phyloP scores from a whole-genome alignment of 64 coral and sea anemone species.

The Dendrophyllia cribrosa region DNA sequence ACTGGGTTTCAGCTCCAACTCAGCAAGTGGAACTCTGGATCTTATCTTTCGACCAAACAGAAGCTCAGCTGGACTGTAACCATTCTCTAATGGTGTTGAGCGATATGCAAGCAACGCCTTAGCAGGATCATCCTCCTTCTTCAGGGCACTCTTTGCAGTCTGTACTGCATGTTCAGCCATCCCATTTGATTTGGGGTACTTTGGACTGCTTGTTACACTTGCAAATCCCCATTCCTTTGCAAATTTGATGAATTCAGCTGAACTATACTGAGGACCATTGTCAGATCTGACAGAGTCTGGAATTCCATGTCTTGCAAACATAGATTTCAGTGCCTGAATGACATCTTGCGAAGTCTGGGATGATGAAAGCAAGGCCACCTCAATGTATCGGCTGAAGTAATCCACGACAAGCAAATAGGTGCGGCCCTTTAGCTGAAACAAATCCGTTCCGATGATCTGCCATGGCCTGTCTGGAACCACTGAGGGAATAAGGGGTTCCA shows the following conservation, averaged over 20 bases:
- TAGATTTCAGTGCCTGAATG: not conserved
- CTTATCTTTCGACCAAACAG: no score
- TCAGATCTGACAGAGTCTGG: slow-evolving; percentile 7
- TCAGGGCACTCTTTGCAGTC: not conserved
- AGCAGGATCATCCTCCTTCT: not conserved
- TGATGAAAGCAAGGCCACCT: not conserved
- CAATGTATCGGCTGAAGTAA: not conserved
- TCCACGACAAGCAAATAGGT: not conserved
- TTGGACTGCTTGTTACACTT: slow-evolving; percentile 3
- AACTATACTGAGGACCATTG: not conserved
- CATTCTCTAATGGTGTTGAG: no score
- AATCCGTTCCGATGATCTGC: not conserved
- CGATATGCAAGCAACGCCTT: not conserved
- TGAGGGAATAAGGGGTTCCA: not conserved
- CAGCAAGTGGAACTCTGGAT: no score
- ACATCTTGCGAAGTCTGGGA: not conserved
- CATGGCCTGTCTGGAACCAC: not conserved
- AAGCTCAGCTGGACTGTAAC: no score
- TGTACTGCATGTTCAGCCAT: not conserved
- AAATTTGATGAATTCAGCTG: not conserved
- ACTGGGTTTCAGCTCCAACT: no score
- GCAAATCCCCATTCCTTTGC: not conserved
- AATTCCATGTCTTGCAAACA: slow-evolving; percentile 31
- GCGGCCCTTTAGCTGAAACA: not conserved
- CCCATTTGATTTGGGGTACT: not conserved